A percentile compares a stretch with the other conserved stretches of the same genome.
Conservation (phyloP, 2,888 invertebrate species). For the Polydrusus tereticollis region DNA sequence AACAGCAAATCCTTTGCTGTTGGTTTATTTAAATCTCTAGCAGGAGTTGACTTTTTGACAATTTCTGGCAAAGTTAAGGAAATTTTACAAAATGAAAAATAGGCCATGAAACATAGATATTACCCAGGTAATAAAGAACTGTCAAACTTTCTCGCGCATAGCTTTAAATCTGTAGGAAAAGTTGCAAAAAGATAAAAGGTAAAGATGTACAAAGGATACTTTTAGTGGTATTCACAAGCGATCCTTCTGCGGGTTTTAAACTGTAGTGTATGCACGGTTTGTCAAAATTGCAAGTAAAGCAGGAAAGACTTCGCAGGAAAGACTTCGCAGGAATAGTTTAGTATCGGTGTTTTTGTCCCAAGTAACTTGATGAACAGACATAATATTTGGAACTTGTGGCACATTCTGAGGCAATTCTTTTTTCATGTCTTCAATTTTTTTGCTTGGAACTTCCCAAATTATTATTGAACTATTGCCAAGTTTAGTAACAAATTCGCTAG, state of each 20-base stretch:
- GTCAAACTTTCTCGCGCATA: background rate
- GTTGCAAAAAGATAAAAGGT: background rate
- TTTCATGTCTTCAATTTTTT: background rate
- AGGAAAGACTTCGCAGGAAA: background rate
- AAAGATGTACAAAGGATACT: background rate
- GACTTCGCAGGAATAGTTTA: background rate
- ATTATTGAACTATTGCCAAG: too few species aligned
- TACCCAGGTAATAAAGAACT: background rate
- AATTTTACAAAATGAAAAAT: background rate
- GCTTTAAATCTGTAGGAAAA: background rate
- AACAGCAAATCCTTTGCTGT: background rate
- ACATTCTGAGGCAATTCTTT: background rate
- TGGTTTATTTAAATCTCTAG: background rate
- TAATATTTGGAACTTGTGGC: background rate
- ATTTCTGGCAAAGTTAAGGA: background rate
- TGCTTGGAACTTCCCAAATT: too few species aligned
- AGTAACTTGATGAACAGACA: background rate
- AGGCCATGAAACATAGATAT: background rate
- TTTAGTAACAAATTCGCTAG: too few species aligned
- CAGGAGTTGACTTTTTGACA: background rate
- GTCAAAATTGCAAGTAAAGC: background rate
- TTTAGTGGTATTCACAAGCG: background rate
- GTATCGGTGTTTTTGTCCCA: background rate
- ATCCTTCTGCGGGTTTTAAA: background rate
- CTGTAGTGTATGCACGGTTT: background rate